phyloP scores from a whole-genome alignment of 2,888 invertebrate genomes.

The Machimus atricapillus region DNA sequence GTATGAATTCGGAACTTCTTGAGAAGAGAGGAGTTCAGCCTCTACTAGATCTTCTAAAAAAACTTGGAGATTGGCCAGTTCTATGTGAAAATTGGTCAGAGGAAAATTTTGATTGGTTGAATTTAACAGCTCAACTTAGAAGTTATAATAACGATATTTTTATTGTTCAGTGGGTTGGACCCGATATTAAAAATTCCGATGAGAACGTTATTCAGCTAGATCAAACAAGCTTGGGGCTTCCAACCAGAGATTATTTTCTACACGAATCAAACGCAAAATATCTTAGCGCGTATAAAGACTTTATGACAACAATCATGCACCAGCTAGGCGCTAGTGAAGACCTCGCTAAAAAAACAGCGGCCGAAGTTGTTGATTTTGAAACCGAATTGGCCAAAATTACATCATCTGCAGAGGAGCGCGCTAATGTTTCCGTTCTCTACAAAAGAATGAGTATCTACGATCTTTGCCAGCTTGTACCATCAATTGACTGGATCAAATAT shows the following conservation, averaged over 20 bases:
- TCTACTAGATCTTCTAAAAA: conserved; percentile 70
- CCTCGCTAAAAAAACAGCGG: conserved; percentile 71
- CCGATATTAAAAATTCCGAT: conserved; percentile 92
- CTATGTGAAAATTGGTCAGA: conserved; percentile 71
- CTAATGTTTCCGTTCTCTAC: conserved; percentile 85
- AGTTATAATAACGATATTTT: conserved; percentile 86
- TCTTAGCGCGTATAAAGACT: conserved; percentile 79
- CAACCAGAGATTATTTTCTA: conserved; percentile 79
- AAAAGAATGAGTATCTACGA: conserved; percentile 77
- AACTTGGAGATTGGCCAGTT: conserved; percentile 91
- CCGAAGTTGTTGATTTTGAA: conserved; percentile 81
- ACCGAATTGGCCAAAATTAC: conserved; percentile 75
- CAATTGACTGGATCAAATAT: conserved; percentile 77
- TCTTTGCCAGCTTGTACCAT: conserved; percentile 71
- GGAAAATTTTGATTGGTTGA: conserved; percentile 74
- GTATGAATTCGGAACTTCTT: conserved; percentile 81
- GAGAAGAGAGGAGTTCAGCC: conserved; percentile 76
- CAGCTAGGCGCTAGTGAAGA: conserved; percentile 75
- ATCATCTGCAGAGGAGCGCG: conserved; percentile 77
- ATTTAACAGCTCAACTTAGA: conserved; percentile 75
- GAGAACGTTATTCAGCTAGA: conserved; percentile 90
- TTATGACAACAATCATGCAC: conserved; percentile 75
- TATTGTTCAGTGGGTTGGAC: conserved; percentile 87
- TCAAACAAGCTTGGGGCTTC: conserved; percentile 82
- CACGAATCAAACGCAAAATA: conserved; percentile 73